Evolutionary conservation across 1,140 invertebrate species (phyloP).

Genomic region (Solenopsis fugax): DNA sequence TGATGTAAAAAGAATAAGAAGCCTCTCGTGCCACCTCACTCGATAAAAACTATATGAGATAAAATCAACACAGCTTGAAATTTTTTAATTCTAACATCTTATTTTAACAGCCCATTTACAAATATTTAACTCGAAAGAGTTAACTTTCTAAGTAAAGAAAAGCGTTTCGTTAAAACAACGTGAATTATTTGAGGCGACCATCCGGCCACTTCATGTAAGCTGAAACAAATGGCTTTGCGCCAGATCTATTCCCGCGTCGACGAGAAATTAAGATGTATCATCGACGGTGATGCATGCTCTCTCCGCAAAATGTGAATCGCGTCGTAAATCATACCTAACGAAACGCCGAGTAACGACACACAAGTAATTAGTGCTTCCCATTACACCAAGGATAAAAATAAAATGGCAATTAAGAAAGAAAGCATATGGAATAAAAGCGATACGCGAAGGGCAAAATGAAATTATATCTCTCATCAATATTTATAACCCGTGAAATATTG

Average conservation of each 20-base stretch:
- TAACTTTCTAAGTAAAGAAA: not conserved
- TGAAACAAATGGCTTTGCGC: slow-evolving; percentile 28
- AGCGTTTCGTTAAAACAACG: slow-evolving; percentile 1
- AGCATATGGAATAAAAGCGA: not conserved
- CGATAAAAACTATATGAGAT: not conserved
- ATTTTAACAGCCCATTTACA: not conserved
- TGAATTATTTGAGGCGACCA: slow-evolving; percentile 24
- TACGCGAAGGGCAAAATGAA: not conserved
- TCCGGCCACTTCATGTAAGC: not conserved
- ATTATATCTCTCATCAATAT: slow-evolving; percentile 18
- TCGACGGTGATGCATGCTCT: slow-evolving; percentile 4
- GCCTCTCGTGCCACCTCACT: not conserved
- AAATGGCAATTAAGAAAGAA: slow-evolving; percentile 27
- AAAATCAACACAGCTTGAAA: slow-evolving; percentile 7
- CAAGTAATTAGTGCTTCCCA: slow-evolving; percentile 1
- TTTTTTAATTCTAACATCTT: not conserved
- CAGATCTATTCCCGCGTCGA: slow-evolving; percentile 8
- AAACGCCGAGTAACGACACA: not conserved
- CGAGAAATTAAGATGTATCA: slow-evolving; percentile 36
- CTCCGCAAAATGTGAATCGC: slow-evolving; percentile 23
- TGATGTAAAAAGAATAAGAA: not conserved
- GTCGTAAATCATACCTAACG: slow-evolving; percentile 38
- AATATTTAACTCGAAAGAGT: slow-evolving; percentile 17
- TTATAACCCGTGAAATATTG: slow-evolving; percentile 2
- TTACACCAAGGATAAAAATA: slow-evolving; percentile 17